Evolutionary conservation across 2,113 vertebrate species (phyloP), one percentile per base, ranked within the genome.

Genomic region (Cepphus grylle): DNA sequence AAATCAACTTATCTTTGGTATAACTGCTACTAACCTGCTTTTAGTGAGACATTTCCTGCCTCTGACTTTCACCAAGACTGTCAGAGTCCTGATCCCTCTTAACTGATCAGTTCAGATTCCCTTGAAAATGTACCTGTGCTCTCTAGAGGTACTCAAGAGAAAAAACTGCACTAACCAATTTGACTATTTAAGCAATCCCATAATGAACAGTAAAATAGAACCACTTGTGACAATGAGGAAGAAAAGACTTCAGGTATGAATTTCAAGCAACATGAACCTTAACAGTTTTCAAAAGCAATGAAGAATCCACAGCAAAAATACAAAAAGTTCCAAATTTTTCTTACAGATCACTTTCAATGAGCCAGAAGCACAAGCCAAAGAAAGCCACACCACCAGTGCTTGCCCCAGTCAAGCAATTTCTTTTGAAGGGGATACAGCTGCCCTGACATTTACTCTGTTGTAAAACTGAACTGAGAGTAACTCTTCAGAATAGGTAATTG

Each of bases 171-270:
- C 15, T 88, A 81, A 83, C 25, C 13, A 66, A 9, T 74, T 65
- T 89, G 71, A 92, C 86, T 74, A 77, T 53, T 70, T 78, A 93
- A 89, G 70, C 67, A 93, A 77, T 74, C 34, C 63, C 81, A 6
- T 19, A 78, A 77, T 40, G 32, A 93, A 94, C 69, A 70, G 45
- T 38, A 82, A 78, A 34, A 77, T 53, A 53, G 78, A 94, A 67
- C n/a, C 27, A 36, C 49, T 95, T 70, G 52, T 52, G 40, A 55
- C 38, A 92, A 86, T 16, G 25, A 94, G 61, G 40, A 67, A 72
- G 50, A 79, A 95, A 95, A 93, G 67, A 77, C 62, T 62, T 94
- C 50, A 80, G 74, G 27, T 55, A 62, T 66, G 81, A 93, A 94
- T 92, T 70, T 92, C 49, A 58, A 55, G 43, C 13, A 5, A 78